phyloP scores from a whole-genome alignment of 2,888 invertebrate genomes.

The Nomada ruficornis region DNA sequence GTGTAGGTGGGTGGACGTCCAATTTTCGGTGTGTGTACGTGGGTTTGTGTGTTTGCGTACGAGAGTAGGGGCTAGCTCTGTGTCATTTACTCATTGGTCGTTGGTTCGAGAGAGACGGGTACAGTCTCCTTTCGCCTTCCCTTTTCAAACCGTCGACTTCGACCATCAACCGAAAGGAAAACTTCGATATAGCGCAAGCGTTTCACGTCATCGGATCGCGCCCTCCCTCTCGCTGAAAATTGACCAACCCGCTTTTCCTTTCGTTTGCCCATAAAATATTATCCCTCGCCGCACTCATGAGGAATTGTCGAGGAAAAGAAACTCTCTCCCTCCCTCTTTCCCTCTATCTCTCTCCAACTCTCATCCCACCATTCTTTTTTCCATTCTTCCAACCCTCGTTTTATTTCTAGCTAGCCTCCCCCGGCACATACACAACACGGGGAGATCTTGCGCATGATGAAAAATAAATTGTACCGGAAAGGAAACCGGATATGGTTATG shows the following conservation, averaged over 20 bases:
- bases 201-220: constrained; percentile 57
- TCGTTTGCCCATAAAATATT: constrained; percentile 65
- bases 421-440: no score
- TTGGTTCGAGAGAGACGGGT: constrained; percentile 70
- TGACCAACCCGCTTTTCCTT: constrained; percentile 68
- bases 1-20: constrained; percentile 55
- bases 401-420: neutral
- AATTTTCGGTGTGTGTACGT: constrained; percentile 61
- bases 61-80: constrained; percentile 74
- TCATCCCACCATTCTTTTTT: constrained; percentile 43
- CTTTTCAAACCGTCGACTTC: constrained; percentile 68
- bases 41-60: constrained; percentile 72
- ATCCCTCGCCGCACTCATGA: constrained; percentile 42
- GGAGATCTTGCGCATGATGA: neutral
- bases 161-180: constrained; percentile 72
- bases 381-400: constrained; percentile 11
- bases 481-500: constrained; percentile 39
- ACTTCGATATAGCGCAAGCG: constrained; percentile 71
- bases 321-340: constrained; percentile 14
- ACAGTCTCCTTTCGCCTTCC: constrained; percentile 68
- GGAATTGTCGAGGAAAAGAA: constrained; percentile 38
- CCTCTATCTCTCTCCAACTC: constrained; percentile 12
- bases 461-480: constrained; percentile 31
- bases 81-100: constrained; percentile 81
- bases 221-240: constrained; percentile 65